Percentiles rank a stretch among this genome's conserved stretches.
phyloP scores from a whole-genome alignment of 2,888 invertebrate species.

The Drosophila pullipes region DNA sequence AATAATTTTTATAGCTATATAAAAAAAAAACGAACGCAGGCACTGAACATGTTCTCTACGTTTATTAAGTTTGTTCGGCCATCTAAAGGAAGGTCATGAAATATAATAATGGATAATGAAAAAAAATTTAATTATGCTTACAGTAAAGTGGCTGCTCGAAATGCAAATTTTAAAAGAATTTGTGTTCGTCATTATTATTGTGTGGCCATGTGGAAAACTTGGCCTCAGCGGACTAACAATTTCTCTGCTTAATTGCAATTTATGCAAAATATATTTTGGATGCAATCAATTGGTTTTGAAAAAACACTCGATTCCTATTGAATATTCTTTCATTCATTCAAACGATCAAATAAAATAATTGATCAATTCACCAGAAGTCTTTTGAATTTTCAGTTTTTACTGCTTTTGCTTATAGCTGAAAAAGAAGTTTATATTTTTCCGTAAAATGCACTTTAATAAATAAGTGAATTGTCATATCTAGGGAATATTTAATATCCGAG shows the following conservation, averaged over 20 bases:
- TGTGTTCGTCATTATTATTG: slow-evolving; percentile 26
- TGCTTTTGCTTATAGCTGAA: not conserved
- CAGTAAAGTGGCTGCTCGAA: slow-evolving; percentile 14
- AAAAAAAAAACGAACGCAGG: slow-evolving; percentile 7
- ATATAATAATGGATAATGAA: slow-evolving; percentile 19
- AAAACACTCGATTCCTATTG: not conserved
- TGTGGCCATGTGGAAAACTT: not conserved
- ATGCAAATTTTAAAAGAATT: slow-evolving; percentile 61
- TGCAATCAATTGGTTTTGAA: not conserved
- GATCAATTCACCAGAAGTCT: not conserved
- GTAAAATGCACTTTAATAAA: not conserved
- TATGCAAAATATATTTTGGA: not conserved
- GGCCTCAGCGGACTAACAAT: not conserved
- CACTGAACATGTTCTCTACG: slow-evolving; percentile 23
- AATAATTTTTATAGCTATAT: slow-evolving; percentile 29
- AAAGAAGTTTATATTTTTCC: not conserved
- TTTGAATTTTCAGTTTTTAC: not conserved
- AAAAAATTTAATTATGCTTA: not conserved
- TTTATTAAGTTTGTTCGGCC: slow-evolving; percentile 50
- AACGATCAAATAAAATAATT: not conserved
- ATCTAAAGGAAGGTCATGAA: slow-evolving; percentile 33
- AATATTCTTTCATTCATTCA: not conserved
- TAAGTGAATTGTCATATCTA: not conserved
- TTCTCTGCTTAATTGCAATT: not conserved
- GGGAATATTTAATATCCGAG: not conserved